Evolutionary conservation across 2,797 vertebrate species (phyloP), one percentile per base, ranked within the genome.

Genomic region (Paedocypris micromegethes): DNA sequence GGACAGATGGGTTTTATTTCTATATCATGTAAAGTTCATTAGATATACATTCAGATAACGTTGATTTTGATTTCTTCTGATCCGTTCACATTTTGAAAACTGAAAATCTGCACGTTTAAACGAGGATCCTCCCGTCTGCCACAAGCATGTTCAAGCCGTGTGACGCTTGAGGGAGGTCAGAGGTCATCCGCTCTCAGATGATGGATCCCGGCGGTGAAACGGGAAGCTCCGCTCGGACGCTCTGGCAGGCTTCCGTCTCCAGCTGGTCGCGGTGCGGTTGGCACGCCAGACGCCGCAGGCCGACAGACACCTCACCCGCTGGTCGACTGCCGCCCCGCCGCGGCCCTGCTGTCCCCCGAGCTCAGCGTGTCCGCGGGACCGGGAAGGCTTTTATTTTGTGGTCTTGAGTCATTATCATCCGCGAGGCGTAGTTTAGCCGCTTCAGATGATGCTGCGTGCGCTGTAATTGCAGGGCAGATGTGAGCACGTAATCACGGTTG

Each of bases 201-300:
- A 23, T 23, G 23, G 23, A 23, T 23, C 23, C 23, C 23, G 23
- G 23, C 23, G 23, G 23, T 23, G 23, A 23, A 49, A 9, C 44
- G 5, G 65, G 58, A 57, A 70, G 70, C 58, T 64, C 61, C 57
- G 23, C 51, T 58, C 9, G 43, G 69, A 49, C 56, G 42, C 39
- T 70, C 63, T 61, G 52, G 60, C 48, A 38, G 43, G 8, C 50
- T 47, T 7, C 42, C 37, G 41, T 40, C 56, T 77, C 68, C 75
- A 77, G 76, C 70, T 77, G 76, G 76, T 73, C 49, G 58, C 59
- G 70, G 70, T 38, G 54, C 6, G 54, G 54, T 59, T 52, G 51
- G 9, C 9, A 47, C 64, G 70, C 72, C 76, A 77, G 67, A 49
- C 45, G n/a, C 63, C 38, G 48, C 57, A 63, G 72, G 68, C 69